A percentile compares a stretch with the other conserved stretches of the same genome.
These are phyloP conservation scores for Sepioteuthis lessoniana DNA, from an alignment of 2,888 invertebrate species.

Conservation along the genomic window DNA sequence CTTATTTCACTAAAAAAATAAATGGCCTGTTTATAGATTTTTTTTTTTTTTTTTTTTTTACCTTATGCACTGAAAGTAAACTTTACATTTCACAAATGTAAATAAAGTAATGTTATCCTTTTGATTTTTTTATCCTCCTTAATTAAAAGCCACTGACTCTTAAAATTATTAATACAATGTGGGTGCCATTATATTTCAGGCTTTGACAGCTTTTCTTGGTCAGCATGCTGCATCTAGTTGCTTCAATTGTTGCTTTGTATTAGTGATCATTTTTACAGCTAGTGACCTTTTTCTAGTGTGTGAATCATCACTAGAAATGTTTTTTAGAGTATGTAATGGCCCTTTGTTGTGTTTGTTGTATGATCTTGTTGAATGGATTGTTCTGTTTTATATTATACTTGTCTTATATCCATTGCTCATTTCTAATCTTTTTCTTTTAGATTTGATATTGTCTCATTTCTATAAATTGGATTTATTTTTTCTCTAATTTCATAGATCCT, in stretches of 20 bases:
- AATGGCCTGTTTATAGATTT: too few relatives aligned
- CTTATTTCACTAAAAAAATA: too few relatives aligned
- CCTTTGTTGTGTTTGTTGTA: background rate
- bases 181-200: background rate
- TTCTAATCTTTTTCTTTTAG: background rate
- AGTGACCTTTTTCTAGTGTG: background rate
- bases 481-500: background rate
- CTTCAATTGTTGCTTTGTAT: constrained; percentile 24
- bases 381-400: background rate
- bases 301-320: background rate
- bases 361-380: background rate
- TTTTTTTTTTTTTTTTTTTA: too few relatives aligned
- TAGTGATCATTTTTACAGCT: background rate
- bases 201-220: background rate
- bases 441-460: background rate
- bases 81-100: too few relatives aligned
- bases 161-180: background rate
- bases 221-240: constrained; percentile 2
- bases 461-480: background rate
- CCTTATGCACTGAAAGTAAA: too few relatives aligned
- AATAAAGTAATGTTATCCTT: too few relatives aligned
- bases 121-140: too few relatives aligned
- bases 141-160: background rate
- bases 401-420: too few relatives aligned
- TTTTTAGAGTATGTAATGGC: background rate